phyloP scores from a whole-genome alignment of 2,888 invertebrate genomes.

The Polietes domitor region DNA sequence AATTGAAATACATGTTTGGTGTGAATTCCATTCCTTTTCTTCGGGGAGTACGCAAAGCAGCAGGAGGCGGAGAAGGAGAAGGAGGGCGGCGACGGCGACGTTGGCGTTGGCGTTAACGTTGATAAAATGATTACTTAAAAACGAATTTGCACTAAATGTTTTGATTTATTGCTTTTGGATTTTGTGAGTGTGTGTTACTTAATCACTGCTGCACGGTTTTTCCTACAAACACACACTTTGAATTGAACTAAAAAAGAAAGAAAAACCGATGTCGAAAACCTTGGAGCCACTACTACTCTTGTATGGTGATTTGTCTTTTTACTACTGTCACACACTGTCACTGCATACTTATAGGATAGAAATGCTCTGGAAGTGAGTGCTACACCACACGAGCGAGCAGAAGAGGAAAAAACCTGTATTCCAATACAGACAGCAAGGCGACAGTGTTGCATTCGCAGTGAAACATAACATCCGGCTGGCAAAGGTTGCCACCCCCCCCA shows the following conservation, averaged over 20 bases:
- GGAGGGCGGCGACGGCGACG: not conserved
- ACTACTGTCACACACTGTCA: conserved; percentile 54
- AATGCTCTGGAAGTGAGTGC: conserved; percentile 51
- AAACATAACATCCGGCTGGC: conserved; percentile 19
- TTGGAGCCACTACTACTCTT: conserved; percentile 56
- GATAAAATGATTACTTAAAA: conserved; percentile 21
- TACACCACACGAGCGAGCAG: too few relatives aligned
- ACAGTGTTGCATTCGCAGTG: conserved; percentile 16
- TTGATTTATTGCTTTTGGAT: conserved; percentile 65
- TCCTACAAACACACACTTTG: conserved; percentile 32
- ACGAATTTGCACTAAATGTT: conserved; percentile 60
- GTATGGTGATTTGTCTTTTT: conserved; percentile 55
- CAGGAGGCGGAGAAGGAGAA: not conserved
- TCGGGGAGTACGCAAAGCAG: not conserved
- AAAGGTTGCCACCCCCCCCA: not conserved
- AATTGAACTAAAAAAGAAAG: conserved; percentile 42
- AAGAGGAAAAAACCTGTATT: conserved; percentile 14
- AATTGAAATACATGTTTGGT: conserved; percentile 13
- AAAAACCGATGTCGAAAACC: conserved; percentile 58
- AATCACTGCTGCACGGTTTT: conserved; percentile 49
- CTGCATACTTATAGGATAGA: conserved; percentile 65
- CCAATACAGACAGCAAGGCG: conserved; percentile 27
- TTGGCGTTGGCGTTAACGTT: too few relatives aligned
- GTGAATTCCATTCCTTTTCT: not conserved
- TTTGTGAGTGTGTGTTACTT: conserved; percentile 63